Base-by-base conservation (phyloP, 1,140 invertebrate species). In the Sitobion miscanthi region DNA sequence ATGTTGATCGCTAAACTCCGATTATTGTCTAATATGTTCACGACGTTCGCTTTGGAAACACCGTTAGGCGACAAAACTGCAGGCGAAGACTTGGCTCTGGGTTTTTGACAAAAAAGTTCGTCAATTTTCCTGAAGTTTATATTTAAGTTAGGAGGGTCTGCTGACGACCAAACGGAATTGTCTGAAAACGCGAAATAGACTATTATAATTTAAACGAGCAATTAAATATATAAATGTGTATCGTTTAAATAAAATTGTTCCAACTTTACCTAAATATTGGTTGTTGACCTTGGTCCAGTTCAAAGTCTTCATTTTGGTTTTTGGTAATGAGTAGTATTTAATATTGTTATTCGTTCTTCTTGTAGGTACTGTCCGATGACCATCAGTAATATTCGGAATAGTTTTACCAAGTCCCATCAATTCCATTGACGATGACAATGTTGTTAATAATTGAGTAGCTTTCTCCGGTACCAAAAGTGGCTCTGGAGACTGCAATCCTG, bases 1-100 rank as follows among this genome's bases (percentile, higher is more conserved):
- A 97, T 96, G 94, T 96, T 96, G 0, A 97, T 95, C 93, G 96
- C 96, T 92, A 97, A 94, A 94, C 96, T 96, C 92, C 96, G 94
- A 94, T 96, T 96, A n/a, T 95, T 94, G 94, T 96, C 95, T 25
- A 96, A 94, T 52, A 96, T 94, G 91, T 94, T 95, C 8, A 95
- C 94, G 21, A 94, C 85, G 93, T 94, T 87, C 0, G 52, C 21
- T 77, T 94, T 92, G 38, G 92, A 45, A 2, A n/a, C 23, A n/a
- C 85, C 83, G 21, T 52, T 83, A 0, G 49, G 25, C 82, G 62
- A 93, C 3, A 62, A 49, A 7, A 69, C 52, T 0, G 93, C 90
- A 20, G 94, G 91, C 1, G 93, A 83, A 30, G 94, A 93, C 38
- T 90, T 93, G 17, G 94, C 38, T 14, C 93, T 45, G 35, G 94